phyloP scores from a whole-genome alignment of 2,113 vertebrate genomes.

The Raja brachyura region DNA sequence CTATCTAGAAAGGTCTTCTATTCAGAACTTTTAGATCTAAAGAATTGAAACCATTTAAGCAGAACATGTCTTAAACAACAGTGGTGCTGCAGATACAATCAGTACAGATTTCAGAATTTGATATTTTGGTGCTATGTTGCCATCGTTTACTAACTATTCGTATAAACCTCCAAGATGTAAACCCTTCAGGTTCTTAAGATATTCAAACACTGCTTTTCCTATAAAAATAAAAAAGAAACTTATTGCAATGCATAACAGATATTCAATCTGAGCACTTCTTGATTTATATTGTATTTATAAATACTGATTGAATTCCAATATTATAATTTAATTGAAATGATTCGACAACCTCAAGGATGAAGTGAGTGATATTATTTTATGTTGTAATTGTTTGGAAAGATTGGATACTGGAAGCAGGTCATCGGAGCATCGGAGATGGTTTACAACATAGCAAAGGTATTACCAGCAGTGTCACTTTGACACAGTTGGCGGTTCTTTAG shows the following conservation, averaged over 20 bases:
- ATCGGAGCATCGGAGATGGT: background rate
- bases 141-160: background rate
- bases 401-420: background rate
- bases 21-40: no score
- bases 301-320: background rate
- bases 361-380: background rate
- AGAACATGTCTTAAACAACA: background rate
- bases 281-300: background rate
- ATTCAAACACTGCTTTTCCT: background rate
- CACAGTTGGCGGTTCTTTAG: background rate
- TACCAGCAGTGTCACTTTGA: background rate
- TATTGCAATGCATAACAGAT: background rate
- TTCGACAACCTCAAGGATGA: background rate
- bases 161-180: background rate
- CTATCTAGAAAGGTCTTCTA: no score
- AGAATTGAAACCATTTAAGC: no score
- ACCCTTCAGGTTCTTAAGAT: background rate
- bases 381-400: background rate
- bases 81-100: background rate
- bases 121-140: background rate
- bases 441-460: background rate
- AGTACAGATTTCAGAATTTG: background rate
- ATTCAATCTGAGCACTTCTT: background rate
- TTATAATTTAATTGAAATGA: background rate
- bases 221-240: background rate